Evolutionary conservation across 2,888 invertebrate genomes (phyloP), one percentile per base, ranked within the genome.

Genomic region (Gibbula magus): DNA sequence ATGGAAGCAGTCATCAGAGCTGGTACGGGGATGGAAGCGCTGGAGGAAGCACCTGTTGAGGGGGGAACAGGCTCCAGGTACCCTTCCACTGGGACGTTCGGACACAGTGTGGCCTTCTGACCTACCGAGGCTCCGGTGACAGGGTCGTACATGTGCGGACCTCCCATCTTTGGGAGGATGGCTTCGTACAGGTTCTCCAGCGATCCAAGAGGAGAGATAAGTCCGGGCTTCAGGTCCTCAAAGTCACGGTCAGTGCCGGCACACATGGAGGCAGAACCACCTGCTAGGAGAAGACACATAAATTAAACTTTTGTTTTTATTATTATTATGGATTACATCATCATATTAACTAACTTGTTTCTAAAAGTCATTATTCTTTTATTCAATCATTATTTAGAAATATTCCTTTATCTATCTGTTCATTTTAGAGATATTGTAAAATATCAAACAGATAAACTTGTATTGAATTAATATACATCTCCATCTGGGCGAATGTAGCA

Each of bases 161-260:
- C 84, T 13, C 75, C 82, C 29, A 85, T 85, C 77, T 89, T 89
- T 0, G 88, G 88, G 3, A 87, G 86, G 35, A 91, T 90, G 25
- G 89, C 86, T 81, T 91, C 91, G 56, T 91, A 91, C 53, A 91
- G 79, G 77, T 91, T 91, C 56, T 91, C 91, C n/a, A 89, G 81
- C 0, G 90, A 89, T 0, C 89, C 90, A 35, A 87, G 85, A 16
- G 90, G 90, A 52, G 90, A 90, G 45, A 89, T 80, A 56, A 88
- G 86, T 39, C 87, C 86, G 75, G 85, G 85, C 79, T 87, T 86
- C 81, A 86, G 82, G 70, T 88, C 88, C 56, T 88, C 88, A 80
- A 85, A 87, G 8, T 87, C 87, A 39, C 88, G 88, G 25, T 87
- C 87, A 25, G 81, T 81, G 29, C 61, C 61, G 20, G 73, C 52